Evolutionary conservation across 2,888 invertebrate genomes (phyloP).

Genomic region (Cryptocheilus praepositus): DNA sequence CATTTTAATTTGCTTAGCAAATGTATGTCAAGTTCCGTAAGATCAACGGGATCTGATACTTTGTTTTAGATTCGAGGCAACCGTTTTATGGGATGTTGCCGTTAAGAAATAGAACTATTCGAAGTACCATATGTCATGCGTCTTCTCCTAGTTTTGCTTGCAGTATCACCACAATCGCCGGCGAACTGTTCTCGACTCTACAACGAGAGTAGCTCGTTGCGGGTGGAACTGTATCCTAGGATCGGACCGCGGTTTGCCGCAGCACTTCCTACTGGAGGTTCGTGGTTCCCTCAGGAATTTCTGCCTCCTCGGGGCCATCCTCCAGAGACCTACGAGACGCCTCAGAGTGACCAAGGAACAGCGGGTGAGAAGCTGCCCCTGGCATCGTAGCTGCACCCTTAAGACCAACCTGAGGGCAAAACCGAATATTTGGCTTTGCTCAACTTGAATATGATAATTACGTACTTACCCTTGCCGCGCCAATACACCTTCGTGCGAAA

Average conservation of each 20-base stretch:
- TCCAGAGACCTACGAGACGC: conserved; percentile 67
- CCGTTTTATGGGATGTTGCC: no score
- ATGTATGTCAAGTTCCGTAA: no score
- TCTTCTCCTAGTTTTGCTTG: conserved; percentile 45
- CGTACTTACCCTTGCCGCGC: no score
- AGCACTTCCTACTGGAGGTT: conserved; percentile 89
- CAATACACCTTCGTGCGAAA: no score
- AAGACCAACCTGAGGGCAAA: not conserved
- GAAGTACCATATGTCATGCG: no score
- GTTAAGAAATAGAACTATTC: not conserved
- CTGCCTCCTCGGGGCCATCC: conserved; percentile 61
- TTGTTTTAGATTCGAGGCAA: not conserved
- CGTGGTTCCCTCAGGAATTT: conserved; percentile 65
- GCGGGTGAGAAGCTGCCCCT: conserved; percentile 35
- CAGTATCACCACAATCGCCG: conserved; percentile 86
- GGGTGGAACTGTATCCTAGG: conserved; percentile 82
- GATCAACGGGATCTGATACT: not conserved
- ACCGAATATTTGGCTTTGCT: conserved; percentile 11
- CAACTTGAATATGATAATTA: no score
- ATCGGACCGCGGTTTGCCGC: conserved; percentile 81
- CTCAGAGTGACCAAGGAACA: conserved; percentile 64
- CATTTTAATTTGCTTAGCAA: no score
- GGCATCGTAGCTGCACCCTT: not conserved
- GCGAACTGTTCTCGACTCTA: conserved; percentile 80
- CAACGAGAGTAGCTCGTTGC: conserved; percentile 79